phyloP scores from a whole-genome alignment of 2,888 invertebrate species.

The Watsonalla cultraria region DNA sequence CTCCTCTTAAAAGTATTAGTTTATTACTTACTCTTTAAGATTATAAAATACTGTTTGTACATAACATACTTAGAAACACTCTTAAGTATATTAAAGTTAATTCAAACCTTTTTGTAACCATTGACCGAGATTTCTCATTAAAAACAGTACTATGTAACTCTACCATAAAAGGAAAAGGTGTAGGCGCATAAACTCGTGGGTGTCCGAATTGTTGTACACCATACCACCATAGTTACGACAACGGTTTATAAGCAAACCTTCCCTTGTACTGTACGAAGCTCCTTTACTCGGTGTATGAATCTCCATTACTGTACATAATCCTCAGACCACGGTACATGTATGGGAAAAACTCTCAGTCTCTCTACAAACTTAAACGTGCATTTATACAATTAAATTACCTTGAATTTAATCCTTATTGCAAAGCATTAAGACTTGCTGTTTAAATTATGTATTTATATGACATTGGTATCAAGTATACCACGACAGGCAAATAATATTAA shows the following conservation, averaged over 20 bases:
- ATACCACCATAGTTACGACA: background rate
- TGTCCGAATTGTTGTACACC: constrained; percentile 25
- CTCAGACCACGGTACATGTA: constrained; percentile 19
- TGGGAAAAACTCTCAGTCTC: constrained; percentile 4
- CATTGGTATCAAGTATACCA: constrained; percentile 6
- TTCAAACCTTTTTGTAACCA: constrained; percentile 8
- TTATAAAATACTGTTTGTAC: too few relatives aligned
- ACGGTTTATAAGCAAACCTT: background rate
- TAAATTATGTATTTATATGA: constrained; percentile 5
- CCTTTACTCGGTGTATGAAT: background rate
- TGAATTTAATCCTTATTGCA: background rate
- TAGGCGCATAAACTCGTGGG: constrained; percentile 44
- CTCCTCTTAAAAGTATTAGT: too few relatives aligned
- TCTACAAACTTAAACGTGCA: background rate
- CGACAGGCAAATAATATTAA: constrained; percentile 12
- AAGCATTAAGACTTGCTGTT: background rate
- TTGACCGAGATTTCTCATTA: constrained; percentile 25
- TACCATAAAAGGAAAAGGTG: constrained; percentile 38
- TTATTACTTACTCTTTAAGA: too few relatives aligned
- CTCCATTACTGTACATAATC: constrained; percentile 15
- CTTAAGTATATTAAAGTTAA: background rate
- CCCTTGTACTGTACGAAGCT: background rate
- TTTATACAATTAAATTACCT: background rate
- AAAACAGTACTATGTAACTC: constrained; percentile 36
- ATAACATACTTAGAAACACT: too few relatives aligned